Percentiles rank a stretch among this genome's conserved stretches.
Conservation (phyloP, 2,113 vertebrate genomes). For the Pangasianodon gigas region DNA sequence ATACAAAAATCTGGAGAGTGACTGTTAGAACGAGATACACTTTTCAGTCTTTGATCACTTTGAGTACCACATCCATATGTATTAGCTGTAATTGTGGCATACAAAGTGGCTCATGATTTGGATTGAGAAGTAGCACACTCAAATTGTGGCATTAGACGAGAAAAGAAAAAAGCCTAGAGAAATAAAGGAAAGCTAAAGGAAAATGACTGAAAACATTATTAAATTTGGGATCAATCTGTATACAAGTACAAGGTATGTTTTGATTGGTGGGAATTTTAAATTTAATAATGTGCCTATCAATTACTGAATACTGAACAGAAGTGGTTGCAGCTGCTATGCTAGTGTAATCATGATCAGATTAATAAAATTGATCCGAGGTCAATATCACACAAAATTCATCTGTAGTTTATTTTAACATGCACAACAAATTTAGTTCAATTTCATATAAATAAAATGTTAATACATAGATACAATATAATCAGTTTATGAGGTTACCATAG, state of each 20-base stretch:
- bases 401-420: neutral
- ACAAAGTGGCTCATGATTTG: conserved; percentile 28
- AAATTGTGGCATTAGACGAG: conserved; percentile 24
- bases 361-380: neutral
- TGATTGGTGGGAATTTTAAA: neutral
- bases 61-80: conserved; percentile 28
- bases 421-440: neutral
- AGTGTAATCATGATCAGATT: neutral
- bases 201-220: neutral
- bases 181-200: conserved; percentile 14
- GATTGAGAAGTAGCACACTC: conserved; percentile 10
- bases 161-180: neutral
- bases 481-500: neutral
- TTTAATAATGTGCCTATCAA: neutral
- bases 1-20: conserved; percentile 18
- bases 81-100: conserved; percentile 40
- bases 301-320: neutral
- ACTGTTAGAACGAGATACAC: neutral
- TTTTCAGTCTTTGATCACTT: conserved; percentile 29
- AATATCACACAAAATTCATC: neutral
- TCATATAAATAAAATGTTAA: neutral
- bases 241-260: neutral
- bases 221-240: neutral
- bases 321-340: neutral
- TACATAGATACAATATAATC: neutral